Conservation (phyloP, 1,140 invertebrate species). For the Anthonomus grandis region DNA sequence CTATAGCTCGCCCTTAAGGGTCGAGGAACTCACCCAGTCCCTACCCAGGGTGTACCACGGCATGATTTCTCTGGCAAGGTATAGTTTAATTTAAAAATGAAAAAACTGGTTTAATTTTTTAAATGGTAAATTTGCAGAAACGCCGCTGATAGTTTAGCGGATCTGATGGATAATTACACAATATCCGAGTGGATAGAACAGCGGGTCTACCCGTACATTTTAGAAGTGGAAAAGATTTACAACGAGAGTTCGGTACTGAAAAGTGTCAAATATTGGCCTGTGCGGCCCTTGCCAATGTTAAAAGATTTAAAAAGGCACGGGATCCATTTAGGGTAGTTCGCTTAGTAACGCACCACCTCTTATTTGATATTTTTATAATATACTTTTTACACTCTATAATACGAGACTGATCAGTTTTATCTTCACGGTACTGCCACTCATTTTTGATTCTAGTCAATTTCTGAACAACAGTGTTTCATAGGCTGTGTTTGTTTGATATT, state of each 20-base stretch:
- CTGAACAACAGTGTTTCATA: too few relatives aligned
- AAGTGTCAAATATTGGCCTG: conserved; percentile 42
- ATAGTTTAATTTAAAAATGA: neutral
- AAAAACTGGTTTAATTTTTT: neutral
- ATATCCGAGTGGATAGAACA: conserved; percentile 73
- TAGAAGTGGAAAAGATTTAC: conserved; percentile 50
- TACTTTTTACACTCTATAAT: too few relatives aligned
- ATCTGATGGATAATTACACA: conserved; percentile 71
- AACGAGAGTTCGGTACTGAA: conserved; percentile 47
- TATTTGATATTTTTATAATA: too few relatives aligned
- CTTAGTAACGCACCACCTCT: too few relatives aligned
- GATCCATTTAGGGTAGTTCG: too few relatives aligned
- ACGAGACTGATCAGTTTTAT: too few relatives aligned
- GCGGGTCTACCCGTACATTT: conserved; percentile 51
- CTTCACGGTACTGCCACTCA: too few relatives aligned
- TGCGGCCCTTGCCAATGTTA: conserved; percentile 44
- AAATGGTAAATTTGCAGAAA: conserved; percentile 41
- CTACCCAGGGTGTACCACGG: conserved; percentile 62
- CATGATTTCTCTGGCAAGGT: conserved; percentile 56
- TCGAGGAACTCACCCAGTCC: conserved; percentile 66
- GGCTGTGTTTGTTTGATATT: too few relatives aligned
- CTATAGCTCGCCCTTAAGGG: conserved; percentile 68
- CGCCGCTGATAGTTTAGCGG: conserved; percentile 61
- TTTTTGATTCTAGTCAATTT: too few relatives aligned
- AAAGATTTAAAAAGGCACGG: conserved; percentile 45